Base-by-base conservation (phyloP, 2,888 invertebrate species). In the Stenichneumon culpator region DNA sequence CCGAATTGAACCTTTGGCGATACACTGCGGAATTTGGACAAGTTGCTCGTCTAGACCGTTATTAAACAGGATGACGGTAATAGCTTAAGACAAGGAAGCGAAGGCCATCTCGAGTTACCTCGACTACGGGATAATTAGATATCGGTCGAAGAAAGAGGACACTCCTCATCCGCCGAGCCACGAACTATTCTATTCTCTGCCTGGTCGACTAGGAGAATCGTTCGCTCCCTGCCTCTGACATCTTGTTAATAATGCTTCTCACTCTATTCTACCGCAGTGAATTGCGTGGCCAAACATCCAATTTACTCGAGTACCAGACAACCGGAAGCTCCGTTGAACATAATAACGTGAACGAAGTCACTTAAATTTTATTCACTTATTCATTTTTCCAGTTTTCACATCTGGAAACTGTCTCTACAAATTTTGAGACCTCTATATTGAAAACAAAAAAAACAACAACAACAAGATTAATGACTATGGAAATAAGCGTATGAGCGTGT, bases 281-380 rank as follows among this genome's bases (percentile, higher is more conserved):
- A 72, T 57, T 11, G 19, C 70, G 72, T 77, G 73, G 74, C 83
- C 82, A 80, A 88, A 88, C 88, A 89, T 91, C 88, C 92, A 92
- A 92, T 92, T 92, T 92, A 87, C 90, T 92, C 90, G 86, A 92
- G 92, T 90, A 87, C 84, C 79, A 32, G 47, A 57, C 68, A 60
- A 57, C 57, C 57, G 57, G 63, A 68, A 69, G 50, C 60, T 44
- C 32, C 69, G 36, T 19, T 54, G 22, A 25, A 63, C 60, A 57
- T 22, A 69, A 78, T 69, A 78, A 78, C 68, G 19, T 60, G 22
- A 52, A n/a, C 57, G 57, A 11, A 25, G 14, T 25, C 44, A 47
- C 16, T 16, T 4, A 1, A 16, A 47, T 47, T 16, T 47, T 47
- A 16, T 47, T 47, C 16, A 16, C 16, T 47, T 4, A 47, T 47